These are phyloP conservation scores for Drosophila punjabiensis DNA, from an alignment of 1,140 invertebrate genomes.

Conservation along the genomic window DNA sequence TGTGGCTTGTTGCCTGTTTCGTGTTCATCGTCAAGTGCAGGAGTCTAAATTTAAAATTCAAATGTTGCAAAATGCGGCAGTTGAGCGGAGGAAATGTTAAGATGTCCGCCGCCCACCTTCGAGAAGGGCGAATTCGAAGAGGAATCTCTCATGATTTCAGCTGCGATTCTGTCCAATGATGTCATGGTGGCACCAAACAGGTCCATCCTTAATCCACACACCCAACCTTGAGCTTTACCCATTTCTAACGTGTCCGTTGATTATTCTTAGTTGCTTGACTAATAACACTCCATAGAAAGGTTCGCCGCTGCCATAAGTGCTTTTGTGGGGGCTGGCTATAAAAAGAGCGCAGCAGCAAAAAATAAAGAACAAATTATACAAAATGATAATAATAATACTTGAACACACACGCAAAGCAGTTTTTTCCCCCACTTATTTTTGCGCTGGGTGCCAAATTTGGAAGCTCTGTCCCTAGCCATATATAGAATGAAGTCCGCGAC, in stretches of 20 bases:
- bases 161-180: conserved; percentile 18
- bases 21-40: conserved; percentile 50
- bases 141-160: conserved; percentile 12
- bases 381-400: conserved; percentile 65
- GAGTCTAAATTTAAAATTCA: conserved; percentile 72
- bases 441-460: conserved; percentile 69
- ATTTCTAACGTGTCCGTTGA: conserved; percentile 23
- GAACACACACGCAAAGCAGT: conserved; percentile 52
- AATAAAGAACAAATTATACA: conserved; percentile 43
- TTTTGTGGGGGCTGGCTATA: conserved; percentile 54
- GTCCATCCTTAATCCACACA: conserved; percentile 40
- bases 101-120: conserved; percentile 19
- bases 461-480: conserved; percentile 55
- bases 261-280: conserved; percentile 43
- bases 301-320: conserved; percentile 26
- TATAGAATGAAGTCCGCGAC: conserved; percentile 41
- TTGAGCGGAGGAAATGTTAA: conserved; percentile 23
- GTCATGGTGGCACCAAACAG: conserved; percentile 25
- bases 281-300: conserved; percentile 45
- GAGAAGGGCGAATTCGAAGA: conserved; percentile 37
- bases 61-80: conserved; percentile 64
- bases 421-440: conserved; percentile 45
- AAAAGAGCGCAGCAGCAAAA: conserved; percentile 26
- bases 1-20: conserved; percentile 13
- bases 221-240: conserved; percentile 46